Percentiles rank a stretch among this genome's conserved stretches.
phyloP scores from a whole-genome alignment of 2,113 vertebrate genomes.

The Trochalopteron elliotii region DNA sequence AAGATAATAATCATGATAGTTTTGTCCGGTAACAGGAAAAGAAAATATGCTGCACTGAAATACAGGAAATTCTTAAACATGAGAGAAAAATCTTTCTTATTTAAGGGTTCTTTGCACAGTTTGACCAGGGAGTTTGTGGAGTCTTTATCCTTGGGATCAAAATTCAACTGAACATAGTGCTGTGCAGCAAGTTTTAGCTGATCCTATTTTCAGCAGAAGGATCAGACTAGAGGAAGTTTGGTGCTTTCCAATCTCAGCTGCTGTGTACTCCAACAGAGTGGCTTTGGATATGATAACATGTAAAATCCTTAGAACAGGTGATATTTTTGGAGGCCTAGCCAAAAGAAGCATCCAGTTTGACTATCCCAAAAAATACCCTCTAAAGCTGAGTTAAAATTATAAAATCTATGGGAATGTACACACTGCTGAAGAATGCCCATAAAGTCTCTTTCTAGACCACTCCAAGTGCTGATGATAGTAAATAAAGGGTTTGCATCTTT shows the following conservation, averaged over 20 bases:
- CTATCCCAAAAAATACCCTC: not conserved
- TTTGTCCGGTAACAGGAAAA: not conserved
- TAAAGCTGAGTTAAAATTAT: not conserved
- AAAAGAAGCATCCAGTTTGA: not conserved
- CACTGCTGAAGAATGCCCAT: not conserved
- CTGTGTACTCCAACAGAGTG: not conserved
- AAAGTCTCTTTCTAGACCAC: not conserved
- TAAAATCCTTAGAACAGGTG: not conserved
- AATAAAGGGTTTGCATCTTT: not conserved
- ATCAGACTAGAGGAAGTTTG: not conserved
- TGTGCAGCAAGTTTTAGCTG: not conserved
- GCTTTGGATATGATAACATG: not conserved
- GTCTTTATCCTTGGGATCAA: not conserved
- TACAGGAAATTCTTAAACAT: not conserved
- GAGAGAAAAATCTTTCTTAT: not conserved
- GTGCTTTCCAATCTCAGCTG: not conserved
- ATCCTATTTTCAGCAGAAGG: not conserved
- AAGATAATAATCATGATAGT: not conserved
- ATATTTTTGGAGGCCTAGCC: not conserved
- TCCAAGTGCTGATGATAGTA: not conserved
- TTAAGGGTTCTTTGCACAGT: not conserved
- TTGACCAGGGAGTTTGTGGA: not conserved
- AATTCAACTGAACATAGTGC: not conserved
- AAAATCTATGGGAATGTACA: not conserved
- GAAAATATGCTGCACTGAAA: not conserved